Conservation (phyloP, 2,888 invertebrate genomes). For the Camptogramma bilineatum region DNA sequence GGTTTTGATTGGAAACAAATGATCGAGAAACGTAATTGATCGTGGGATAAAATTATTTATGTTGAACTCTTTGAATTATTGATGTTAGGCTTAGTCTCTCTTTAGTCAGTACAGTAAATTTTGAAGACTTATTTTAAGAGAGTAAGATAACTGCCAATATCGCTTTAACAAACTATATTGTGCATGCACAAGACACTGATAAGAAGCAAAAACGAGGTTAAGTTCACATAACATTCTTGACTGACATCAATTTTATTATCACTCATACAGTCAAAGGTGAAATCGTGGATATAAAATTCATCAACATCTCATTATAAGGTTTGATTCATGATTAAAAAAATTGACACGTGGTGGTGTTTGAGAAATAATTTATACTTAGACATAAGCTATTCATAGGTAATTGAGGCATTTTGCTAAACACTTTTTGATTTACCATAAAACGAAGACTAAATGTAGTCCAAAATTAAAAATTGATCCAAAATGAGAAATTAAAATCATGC, state of each 20-base stretch:
- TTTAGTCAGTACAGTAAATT: no score
- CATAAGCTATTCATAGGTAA: no score
- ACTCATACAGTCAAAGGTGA: slow-evolving; percentile 46
- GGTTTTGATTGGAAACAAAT: slow-evolving; percentile 14
- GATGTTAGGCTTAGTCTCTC: no score
- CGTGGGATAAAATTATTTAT: not conserved
- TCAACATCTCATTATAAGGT: not conserved
- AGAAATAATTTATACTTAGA: not conserved
- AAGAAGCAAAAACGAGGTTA: slow-evolving; percentile 55
- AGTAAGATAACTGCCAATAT: slow-evolving; percentile 1
- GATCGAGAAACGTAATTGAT: slow-evolving; percentile 9
- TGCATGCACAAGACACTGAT: slow-evolving; percentile 32
- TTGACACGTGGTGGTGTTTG: not conserved
- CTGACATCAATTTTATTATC: slow-evolving; percentile 37
- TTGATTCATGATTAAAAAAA: not conserved
- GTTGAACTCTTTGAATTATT: no score
- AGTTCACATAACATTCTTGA: slow-evolving; percentile 48
- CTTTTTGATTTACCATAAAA: no score
- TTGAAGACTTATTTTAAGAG: not conserved
- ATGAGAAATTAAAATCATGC: no score
- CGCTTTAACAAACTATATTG: not conserved
- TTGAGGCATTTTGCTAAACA: no score
- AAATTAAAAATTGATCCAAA: no score
- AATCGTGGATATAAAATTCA: slow-evolving; percentile 7
- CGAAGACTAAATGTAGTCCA: no score